Conservation (phyloP, 1,140 invertebrate genomes). For the Hormaphis cornu region DNA sequence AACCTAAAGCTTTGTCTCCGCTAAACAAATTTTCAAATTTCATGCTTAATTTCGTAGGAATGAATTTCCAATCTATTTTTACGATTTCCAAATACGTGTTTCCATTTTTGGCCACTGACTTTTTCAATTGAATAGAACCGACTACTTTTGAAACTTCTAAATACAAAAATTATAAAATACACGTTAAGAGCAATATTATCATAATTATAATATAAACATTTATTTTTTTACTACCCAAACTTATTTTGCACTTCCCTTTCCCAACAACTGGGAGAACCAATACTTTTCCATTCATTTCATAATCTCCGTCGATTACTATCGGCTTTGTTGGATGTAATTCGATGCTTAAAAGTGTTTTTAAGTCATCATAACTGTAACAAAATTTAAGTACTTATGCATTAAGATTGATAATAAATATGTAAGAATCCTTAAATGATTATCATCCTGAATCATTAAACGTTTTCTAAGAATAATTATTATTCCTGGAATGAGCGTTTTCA, state of each 20-base stretch:
- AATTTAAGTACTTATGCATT: neutral
- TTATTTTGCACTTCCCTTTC: constrained; percentile 36
- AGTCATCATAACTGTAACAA: neutral
- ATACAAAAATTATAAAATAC: no score
- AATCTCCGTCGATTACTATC: constrained; percentile 35
- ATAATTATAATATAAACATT: constrained; percentile 43
- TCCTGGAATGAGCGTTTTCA: no score
- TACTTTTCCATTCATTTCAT: constrained; percentile 38
- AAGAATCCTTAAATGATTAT: neutral
- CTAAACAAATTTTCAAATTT: constrained; percentile 51
- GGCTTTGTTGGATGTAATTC: neutral
- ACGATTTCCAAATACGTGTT: constrained; percentile 33
- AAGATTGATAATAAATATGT: neutral
- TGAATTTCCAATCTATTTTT: constrained; percentile 34
- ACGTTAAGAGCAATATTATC: no score
- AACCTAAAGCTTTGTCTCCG: constrained; percentile 42
- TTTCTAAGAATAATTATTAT: no score
- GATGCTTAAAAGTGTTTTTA: neutral
- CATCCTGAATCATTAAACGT: no score
- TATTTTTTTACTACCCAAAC: constrained; percentile 33
- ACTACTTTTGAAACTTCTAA: constrained; percentile 35
- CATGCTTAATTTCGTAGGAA: constrained; percentile 33
- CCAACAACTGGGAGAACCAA: constrained; percentile 38
- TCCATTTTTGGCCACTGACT: constrained; percentile 30
- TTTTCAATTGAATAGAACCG: constrained; percentile 21